phyloP scores from a whole-genome alignment of 1,140 invertebrate species.

The Asobara japonica region DNA sequence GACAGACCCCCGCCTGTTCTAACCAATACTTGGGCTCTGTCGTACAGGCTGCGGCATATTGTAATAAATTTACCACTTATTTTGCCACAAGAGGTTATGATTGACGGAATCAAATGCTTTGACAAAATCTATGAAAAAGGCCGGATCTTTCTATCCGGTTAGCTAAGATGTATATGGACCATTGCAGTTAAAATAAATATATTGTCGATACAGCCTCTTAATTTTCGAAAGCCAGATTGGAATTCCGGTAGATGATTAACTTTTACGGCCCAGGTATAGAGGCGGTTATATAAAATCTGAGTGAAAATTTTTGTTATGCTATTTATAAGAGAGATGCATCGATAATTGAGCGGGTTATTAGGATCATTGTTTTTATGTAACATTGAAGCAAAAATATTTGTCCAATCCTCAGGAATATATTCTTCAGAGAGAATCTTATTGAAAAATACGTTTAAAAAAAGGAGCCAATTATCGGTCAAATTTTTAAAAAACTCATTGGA shows the following conservation, averaged over 20 bases:
- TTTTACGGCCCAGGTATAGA: constrained; percentile 31
- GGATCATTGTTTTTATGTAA: constrained; percentile 39
- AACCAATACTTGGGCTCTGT: constrained; percentile 1
- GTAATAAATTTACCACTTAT: neutral
- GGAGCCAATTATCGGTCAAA: neutral
- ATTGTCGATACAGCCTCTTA: constrained; percentile 36
- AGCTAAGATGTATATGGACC: constrained; percentile 28
- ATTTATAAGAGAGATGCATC: constrained; percentile 41
- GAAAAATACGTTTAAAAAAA: constrained; percentile 11
- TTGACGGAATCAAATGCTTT: no score
- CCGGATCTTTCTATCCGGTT: neutral
- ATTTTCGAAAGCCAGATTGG: constrained; percentile 41
- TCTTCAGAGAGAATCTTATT: constrained; percentile 20
- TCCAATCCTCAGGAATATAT: constrained; percentile 3
- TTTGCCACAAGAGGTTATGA: no score
- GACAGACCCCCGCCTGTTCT: neutral
- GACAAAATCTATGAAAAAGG: no score
- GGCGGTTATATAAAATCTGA: constrained; percentile 26
- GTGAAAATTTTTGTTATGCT: constrained; percentile 40
- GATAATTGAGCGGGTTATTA: constrained; percentile 39
- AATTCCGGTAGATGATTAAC: constrained; percentile 36
- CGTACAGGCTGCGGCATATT: constrained; percentile 19
- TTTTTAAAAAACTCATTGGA: constrained; percentile 27
- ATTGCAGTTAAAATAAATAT: constrained; percentile 36
- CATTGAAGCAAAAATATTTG: neutral